These are phyloP conservation scores for Bradypus variegatus DNA, from an alignment of 2,797 vertebrate species.

Conservation along the genomic window DNA sequence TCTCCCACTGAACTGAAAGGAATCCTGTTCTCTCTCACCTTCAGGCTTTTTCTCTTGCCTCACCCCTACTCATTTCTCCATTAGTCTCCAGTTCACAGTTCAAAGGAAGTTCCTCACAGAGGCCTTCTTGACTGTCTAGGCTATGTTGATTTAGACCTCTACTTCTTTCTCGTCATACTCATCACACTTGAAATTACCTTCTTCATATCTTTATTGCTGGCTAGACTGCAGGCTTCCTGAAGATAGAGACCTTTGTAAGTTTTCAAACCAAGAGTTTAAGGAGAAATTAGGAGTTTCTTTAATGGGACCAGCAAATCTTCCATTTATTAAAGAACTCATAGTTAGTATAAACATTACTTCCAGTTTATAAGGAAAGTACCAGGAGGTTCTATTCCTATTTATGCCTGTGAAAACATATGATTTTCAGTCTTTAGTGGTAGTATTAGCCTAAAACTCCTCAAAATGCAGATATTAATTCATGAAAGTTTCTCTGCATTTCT, in stretches of 20 bases:
- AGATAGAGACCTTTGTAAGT: not conserved
- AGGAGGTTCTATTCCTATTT: not conserved
- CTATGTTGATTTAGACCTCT: not conserved
- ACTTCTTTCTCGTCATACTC: not conserved
- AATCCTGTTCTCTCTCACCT: not conserved
- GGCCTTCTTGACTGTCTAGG: not conserved
- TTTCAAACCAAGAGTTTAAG: slow-evolving; percentile 32
- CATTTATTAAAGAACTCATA: not conserved
- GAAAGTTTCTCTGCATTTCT: not conserved
- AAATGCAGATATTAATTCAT: not conserved
- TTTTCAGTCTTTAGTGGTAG: not conserved
- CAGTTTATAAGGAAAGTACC: not conserved
- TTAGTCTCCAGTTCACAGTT: not conserved
- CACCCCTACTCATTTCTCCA: not conserved
- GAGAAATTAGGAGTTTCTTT: slow-evolving; percentile 17
- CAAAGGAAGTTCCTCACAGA: not conserved
- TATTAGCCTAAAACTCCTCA: not conserved
- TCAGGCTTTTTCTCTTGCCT: not conserved
- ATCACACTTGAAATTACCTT: not conserved
- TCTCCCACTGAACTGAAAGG: not conserved
- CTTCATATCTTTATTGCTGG: not conserved
- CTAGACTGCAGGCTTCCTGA: not conserved
- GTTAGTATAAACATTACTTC: slow-evolving; percentile 15
- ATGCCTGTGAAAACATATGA: not conserved
- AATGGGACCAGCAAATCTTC: slow-evolving; percentile 16